Conservation (phyloP, 2,888 invertebrate genomes). For the Hirtodrosophila histrioides region DNA sequence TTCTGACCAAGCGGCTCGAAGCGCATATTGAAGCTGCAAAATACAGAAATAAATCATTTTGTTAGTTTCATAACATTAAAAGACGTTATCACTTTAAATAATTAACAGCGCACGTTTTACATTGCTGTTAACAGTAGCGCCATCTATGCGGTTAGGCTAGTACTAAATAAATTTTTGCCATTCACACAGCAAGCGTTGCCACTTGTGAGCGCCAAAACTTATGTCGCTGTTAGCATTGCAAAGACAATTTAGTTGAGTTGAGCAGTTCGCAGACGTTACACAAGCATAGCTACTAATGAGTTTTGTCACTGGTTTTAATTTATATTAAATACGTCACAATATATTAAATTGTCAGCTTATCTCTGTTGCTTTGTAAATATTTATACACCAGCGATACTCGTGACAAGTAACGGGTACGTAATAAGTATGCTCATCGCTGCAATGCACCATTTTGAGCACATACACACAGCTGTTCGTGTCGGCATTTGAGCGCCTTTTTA, state of each 20-base stretch:
- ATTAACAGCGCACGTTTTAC: not conserved
- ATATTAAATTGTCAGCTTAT: too few species aligned
- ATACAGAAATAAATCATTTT: not conserved
- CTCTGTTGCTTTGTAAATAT: not conserved
- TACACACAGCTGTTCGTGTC: constrained; percentile 31
- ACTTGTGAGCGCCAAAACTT: not conserved
- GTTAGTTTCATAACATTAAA: constrained; percentile 1
- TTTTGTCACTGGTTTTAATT: too few species aligned
- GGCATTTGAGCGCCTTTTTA: constrained; percentile 32
- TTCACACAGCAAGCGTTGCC: constrained; percentile 18
- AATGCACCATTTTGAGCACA: constrained; percentile 12
- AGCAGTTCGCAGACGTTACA: too few species aligned
- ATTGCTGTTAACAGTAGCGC: constrained; percentile 15
- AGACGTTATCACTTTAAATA: constrained; percentile 10
- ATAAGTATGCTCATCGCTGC: constrained; percentile 13
- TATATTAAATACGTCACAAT: too few species aligned
- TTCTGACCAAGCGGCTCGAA: constrained; percentile 82
- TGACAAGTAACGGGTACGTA: not conserved
- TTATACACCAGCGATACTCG: not conserved
- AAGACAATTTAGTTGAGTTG: not conserved
- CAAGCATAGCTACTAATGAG: too few species aligned
- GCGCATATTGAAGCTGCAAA: constrained; percentile 76
- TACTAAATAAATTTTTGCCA: constrained; percentile 4
- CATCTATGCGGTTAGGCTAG: constrained; percentile 5
- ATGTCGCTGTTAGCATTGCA: not conserved